Evolutionary conservation across 2,113 vertebrate species (phyloP).

Genomic region (Eurystomus gularis): DNA sequence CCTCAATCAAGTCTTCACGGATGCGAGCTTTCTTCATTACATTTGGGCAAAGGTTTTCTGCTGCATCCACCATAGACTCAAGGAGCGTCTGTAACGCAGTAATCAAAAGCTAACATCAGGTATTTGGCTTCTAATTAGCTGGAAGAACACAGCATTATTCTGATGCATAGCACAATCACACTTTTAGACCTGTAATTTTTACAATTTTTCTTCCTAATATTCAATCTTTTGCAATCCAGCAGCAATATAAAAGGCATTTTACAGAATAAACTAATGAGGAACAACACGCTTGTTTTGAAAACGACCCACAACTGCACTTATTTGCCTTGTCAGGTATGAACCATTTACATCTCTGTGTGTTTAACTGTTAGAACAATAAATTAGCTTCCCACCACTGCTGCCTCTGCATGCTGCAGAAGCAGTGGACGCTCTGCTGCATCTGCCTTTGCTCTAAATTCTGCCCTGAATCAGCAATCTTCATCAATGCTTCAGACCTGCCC

Average conservation of each 20-base stretch:
- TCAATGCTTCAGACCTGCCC: neutral
- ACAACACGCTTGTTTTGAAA: neutral
- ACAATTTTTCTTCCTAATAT: neutral
- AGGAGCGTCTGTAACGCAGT: constrained; percentile 78
- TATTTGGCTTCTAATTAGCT: neutral
- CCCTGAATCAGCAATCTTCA: neutral
- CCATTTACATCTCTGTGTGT: neutral
- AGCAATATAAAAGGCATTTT: neutral
- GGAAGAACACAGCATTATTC: neutral
- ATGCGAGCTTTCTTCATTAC: constrained; percentile 89
- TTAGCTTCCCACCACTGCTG: neutral
- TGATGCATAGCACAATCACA: neutral
- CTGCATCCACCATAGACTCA: constrained; percentile 93
- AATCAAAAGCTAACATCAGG: neutral
- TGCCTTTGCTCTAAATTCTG: neutral
- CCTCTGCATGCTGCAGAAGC: neutral
- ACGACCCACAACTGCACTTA: neutral
- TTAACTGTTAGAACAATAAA: neutral
- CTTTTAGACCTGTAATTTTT: neutral
- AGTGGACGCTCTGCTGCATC: neutral
- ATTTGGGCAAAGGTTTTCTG: constrained; percentile 89
- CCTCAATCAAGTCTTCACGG: constrained; percentile 87
- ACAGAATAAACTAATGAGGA: neutral
- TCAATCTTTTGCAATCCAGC: neutral
- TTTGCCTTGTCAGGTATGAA: neutral